Conservation (phyloP, 2,888 invertebrate species). For the Argyra leucocephala region DNA sequence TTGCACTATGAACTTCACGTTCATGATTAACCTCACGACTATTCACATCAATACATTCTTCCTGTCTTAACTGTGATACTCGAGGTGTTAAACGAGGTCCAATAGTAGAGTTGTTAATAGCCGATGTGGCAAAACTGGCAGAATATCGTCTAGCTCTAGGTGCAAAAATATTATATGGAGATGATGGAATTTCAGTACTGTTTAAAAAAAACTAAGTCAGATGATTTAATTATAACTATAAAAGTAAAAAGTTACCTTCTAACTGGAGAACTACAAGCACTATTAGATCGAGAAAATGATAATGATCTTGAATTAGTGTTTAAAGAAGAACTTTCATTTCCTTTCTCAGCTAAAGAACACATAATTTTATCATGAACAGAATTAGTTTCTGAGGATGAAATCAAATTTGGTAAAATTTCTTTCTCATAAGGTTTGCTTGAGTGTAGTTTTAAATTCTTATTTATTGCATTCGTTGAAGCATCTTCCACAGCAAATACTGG, state of each 20-base stretch:
- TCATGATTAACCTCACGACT: slow-evolving; percentile 85
- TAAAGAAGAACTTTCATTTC: neutral
- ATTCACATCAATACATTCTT: slow-evolving; percentile 77
- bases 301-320: neutral
- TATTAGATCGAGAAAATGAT: neutral
- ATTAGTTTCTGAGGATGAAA: neutral
- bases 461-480: neutral
- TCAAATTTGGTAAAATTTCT: neutral
- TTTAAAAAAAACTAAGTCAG: neutral
- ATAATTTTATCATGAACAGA: neutral
- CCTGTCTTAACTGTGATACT: slow-evolving; percentile 78
- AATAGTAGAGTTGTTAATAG: slow-evolving; percentile 37
- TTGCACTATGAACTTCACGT: slow-evolving; percentile 78
- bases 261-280: slow-evolving; percentile 1
- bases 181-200: slow-evolving; percentile 60
- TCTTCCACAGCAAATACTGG: neutral
- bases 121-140: slow-evolving; percentile 56
- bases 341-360: neutral
- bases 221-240: too few relatives aligned
- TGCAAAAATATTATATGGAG: slow-evolving; percentile 56
- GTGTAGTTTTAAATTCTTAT: neutral
- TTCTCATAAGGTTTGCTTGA: neutral
- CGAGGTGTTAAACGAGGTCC: slow-evolving; percentile 67
- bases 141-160: slow-evolving; percentile 77
- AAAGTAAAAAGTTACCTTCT: neutral